Conservation (phyloP, 2,797 vertebrate genomes). For the Mus caroli region DNA sequence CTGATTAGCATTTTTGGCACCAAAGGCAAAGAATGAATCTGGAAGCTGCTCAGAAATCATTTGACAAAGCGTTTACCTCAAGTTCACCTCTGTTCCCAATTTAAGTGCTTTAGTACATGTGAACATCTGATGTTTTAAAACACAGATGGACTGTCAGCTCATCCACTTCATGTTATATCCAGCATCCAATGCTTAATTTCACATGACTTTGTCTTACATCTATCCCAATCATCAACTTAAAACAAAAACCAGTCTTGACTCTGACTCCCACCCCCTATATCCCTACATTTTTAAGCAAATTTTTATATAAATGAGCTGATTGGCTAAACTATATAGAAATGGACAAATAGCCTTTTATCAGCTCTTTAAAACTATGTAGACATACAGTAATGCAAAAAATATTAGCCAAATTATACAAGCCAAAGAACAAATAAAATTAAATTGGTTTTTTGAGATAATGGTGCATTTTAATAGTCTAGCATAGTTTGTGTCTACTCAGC, state of each 20-base stretch:
- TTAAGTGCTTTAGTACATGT: conserved; percentile 17
- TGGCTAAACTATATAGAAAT: conserved; percentile 23
- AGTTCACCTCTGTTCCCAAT: conserved; percentile 7
- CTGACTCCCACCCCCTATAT: neutral
- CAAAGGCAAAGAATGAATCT: conserved; percentile 57
- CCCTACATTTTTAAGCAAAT: neutral
- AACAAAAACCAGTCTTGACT: conserved; percentile 12
- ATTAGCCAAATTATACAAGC: conserved; percentile 40
- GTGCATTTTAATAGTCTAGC: conserved; percentile 14
- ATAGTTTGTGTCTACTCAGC: conserved; percentile 20
- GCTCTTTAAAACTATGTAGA: conserved; percentile 57
- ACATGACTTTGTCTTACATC: conserved; percentile 25
- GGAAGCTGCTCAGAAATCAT: conserved; percentile 66
- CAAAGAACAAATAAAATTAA: conserved; percentile 56
- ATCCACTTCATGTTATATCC: conserved; percentile 14
- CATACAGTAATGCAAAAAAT: conserved; percentile 36
- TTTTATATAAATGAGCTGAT: conserved; percentile 9
- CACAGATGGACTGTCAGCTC: neutral
- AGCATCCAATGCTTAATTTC: conserved; percentile 57
- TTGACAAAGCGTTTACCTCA: conserved; percentile 9
- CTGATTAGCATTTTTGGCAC: conserved; percentile 50
- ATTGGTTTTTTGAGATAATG: conserved; percentile 13
- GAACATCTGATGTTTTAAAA: neutral
- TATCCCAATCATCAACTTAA: conserved; percentile 11
- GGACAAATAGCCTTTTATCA: conserved; percentile 41